Percentiles rank a stretch among this genome's conserved stretches.
phyloP scores from a whole-genome alignment of 2,888 invertebrate genomes.

The Eupithecia tripunctaria region DNA sequence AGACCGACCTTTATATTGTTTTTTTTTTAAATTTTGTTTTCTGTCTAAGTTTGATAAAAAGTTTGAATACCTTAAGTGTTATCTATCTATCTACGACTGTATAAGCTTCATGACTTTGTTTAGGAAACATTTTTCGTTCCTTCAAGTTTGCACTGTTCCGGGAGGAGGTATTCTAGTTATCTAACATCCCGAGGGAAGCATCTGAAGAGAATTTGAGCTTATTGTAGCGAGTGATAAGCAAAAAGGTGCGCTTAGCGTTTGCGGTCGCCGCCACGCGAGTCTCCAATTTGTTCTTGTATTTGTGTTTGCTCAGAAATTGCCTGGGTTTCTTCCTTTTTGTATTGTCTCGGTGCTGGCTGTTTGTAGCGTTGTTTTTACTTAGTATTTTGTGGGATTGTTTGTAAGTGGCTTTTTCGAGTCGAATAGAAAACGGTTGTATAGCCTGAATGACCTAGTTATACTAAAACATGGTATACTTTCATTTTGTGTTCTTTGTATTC shows the following conservation, averaged over 20 bases:
- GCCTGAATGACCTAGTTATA: neutral
- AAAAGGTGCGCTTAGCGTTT: slow-evolving; percentile 39
- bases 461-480: neutral
- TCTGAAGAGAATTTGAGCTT: slow-evolving; percentile 39
- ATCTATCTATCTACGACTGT: too few relatives aligned
- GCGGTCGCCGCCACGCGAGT: slow-evolving; percentile 33
- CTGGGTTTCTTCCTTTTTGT: slow-evolving; percentile 34
- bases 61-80: too few relatives aligned
- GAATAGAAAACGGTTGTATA: neutral
- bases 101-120: slow-evolving; percentile 18
- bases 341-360: slow-evolving; percentile 31
- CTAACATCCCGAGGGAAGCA: slow-evolving; percentile 36
- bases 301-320: slow-evolving; percentile 36
- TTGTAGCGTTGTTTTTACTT: slow-evolving; percentile 28
- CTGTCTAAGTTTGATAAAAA: too few relatives aligned
- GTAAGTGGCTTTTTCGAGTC: slow-evolving; percentile 25
- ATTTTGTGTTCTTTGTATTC: neutral
- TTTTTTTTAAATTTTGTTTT: too few relatives aligned
- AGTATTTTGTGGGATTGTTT: slow-evolving; percentile 20
- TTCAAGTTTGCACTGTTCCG: slow-evolving; percentile 29
- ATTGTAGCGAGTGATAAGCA: slow-evolving; percentile 40
- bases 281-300: slow-evolving; percentile 39
- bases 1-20: too few relatives aligned
- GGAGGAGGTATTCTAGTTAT: slow-evolving; percentile 34
- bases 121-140: slow-evolving; percentile 20